Evolutionary conservation across 2,113 vertebrate genomes (phyloP).

Genomic region (Cyprinodon tularosa): DNA sequence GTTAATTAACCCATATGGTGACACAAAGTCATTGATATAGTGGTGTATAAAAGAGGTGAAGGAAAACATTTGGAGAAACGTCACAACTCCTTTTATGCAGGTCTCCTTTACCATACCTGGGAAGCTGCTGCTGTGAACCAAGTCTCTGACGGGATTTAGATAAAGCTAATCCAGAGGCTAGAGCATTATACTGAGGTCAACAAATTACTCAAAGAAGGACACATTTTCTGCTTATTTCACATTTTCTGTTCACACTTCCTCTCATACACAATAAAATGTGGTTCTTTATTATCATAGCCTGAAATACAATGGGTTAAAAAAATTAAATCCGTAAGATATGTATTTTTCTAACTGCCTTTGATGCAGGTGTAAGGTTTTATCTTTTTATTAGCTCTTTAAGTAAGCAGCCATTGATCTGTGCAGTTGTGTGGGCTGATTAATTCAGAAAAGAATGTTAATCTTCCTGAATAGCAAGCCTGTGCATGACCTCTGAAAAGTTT

Average conservation of each 20-base stretch:
- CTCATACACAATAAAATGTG: background rate
- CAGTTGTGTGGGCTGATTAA: slow-evolving; percentile 44
- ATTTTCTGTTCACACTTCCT: too few species aligned
- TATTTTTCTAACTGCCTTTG: background rate
- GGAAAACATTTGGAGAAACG: slow-evolving; percentile 10
- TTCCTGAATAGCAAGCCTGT: slow-evolving; percentile 48
- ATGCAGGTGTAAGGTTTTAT: background rate
- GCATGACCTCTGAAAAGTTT: slow-evolving; percentile 68
- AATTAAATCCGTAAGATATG: background rate
- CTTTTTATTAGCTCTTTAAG: slow-evolving; percentile 3
- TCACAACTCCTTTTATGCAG: background rate
- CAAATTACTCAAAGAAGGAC: background rate
- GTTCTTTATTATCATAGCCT: background rate
- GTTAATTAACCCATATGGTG: slow-evolving; percentile 1
- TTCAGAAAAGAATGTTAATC: slow-evolving; percentile 65
- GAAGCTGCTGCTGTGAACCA: background rate
- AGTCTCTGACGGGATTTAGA: background rate
- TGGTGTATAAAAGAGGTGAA: background rate
- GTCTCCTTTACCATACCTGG: background rate
- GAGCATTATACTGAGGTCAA: background rate
- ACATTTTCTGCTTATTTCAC: background rate
- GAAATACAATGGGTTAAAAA: background rate
- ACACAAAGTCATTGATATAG: background rate
- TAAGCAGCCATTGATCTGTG: slow-evolving; percentile 33
- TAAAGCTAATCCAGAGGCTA: background rate